Base-by-base conservation (phyloP, 1,140 invertebrate genomes). In the Drosophila mayri region DNA sequence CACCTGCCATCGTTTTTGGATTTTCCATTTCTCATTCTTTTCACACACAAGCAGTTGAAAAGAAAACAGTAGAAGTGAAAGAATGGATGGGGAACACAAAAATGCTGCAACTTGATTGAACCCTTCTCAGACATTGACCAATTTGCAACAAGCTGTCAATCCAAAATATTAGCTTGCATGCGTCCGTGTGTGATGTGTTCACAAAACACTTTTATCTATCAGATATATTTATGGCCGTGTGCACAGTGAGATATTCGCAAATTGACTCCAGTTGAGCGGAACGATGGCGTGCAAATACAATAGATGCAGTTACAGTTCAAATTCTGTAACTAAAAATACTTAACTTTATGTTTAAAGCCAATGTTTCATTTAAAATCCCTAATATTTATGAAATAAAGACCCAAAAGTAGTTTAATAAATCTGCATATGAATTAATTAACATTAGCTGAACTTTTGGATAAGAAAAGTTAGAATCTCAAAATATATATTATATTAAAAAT, bases 221-320 rank as follows among this genome's bases (percentile, higher is more conserved):
- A 72, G 22, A 30, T 63, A 61, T 64, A 79, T 62, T 73, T 65
- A 46, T 67, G 60, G 55, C 47, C 57, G 54, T 18, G 35, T 74
- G 60, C 46, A 59, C 44, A 63, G 54, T 49, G 46, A 63, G 76
- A 80, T 71, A 80, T 71, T 85, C 61, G 72, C 64, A 81, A 85
- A 84, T 84, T 84, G 81, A 74, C 63, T 84, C 65, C 70, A 55
- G 40, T 49, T 20, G 49, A 62, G 68, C 71, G 68, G 40, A 74
- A 73, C 68, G 35, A 10, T 68, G 67, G 40, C 67, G 43, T 52
- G 44, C 22, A 61, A 54, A 50, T 41, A 49, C 20, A 63, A 30
- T 4, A 22, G 8, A 41, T 41, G 32, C 50, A 20, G 25, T 38
- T 49, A 44, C 63, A 67, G 41, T 43, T 4, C 10, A 11, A 40